These are phyloP conservation scores for Daktulosphaira vitifoliae DNA, from an alignment of 1,140 invertebrate genomes.

Conservation along the genomic window DNA sequence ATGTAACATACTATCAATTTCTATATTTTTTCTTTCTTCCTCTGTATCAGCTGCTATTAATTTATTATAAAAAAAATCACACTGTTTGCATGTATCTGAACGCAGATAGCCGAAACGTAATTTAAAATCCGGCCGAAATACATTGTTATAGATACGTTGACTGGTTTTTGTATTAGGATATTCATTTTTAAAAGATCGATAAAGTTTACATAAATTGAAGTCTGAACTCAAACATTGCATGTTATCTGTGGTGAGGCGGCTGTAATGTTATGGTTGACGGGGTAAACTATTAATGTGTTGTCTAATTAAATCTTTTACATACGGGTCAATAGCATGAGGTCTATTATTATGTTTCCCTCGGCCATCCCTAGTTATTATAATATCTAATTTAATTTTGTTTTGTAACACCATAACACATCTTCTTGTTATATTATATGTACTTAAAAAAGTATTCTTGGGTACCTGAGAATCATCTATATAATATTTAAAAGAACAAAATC, in stretches of 20 bases:
- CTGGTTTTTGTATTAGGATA: neutral
- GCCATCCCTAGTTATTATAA: neutral
- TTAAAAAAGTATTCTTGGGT: neutral
- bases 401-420: neutral
- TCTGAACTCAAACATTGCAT: neutral
- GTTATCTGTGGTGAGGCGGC: neutral
- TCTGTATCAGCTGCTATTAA: neutral
- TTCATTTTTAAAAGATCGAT: slow-evolving; percentile 13
- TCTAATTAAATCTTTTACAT: slow-evolving; percentile 6
- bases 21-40: slow-evolving; percentile 4
- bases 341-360: neutral
- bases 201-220: slow-evolving; percentile 4
- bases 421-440: neutral
- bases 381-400: no score
- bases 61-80: slow-evolving; percentile 4
- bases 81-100: neutral
- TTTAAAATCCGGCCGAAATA: neutral
- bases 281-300: neutral
- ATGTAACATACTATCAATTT: slow-evolving; percentile 1
- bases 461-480: neutral
- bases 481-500: neutral
- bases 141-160: neutral
- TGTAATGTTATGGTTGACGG: neutral
- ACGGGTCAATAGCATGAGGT: neutral
- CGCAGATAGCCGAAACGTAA: slow-evolving; percentile 8